These are phyloP conservation scores for Tortricodes alternella DNA, from an alignment of 2,888 invertebrate genomes.

Conservation along the genomic window DNA sequence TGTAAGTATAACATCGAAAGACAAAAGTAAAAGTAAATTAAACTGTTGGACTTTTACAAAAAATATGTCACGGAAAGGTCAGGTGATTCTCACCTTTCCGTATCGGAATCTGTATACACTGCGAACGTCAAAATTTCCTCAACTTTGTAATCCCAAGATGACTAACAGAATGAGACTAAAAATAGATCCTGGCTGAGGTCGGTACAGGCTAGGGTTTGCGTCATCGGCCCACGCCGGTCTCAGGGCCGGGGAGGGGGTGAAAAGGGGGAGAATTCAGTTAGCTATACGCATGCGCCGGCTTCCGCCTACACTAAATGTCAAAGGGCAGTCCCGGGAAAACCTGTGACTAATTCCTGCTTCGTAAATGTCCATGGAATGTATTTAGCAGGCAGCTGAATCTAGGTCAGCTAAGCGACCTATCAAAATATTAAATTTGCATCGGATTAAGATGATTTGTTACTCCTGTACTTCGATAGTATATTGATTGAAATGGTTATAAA, in stretches of 20 bases:
- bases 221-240: slow-evolving; percentile 62
- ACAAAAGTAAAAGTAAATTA: too few species aligned
- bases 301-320: slow-evolving; percentile 67
- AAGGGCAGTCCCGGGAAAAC: slow-evolving; percentile 69
- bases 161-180: slow-evolving; percentile 52
- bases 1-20: too few species aligned
- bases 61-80: too few species aligned
- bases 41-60: too few species aligned
- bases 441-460: not conserved
- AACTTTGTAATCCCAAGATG: slow-evolving; percentile 15
- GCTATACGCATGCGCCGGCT: slow-evolving; percentile 59
- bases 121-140: not conserved
- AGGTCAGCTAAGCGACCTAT: slow-evolving; percentile 19
- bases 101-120: too few species aligned
- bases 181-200: slow-evolving; percentile 50
- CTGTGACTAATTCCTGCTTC: slow-evolving; percentile 51
- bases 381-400: slow-evolving; percentile 6
- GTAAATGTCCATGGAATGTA: slow-evolving; percentile 6
- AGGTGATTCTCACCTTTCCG: too few species aligned
- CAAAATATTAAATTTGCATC: not conserved
- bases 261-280: slow-evolving; percentile 29
- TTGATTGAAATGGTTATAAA: too few species aligned
- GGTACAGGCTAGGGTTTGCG: slow-evolving; percentile 57
- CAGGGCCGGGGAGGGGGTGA: slow-evolving; percentile 26
- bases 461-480: too few species aligned